Evolutionary conservation across 2,888 invertebrate genomes (phyloP).

Genomic region (Melieria omissa): DNA sequence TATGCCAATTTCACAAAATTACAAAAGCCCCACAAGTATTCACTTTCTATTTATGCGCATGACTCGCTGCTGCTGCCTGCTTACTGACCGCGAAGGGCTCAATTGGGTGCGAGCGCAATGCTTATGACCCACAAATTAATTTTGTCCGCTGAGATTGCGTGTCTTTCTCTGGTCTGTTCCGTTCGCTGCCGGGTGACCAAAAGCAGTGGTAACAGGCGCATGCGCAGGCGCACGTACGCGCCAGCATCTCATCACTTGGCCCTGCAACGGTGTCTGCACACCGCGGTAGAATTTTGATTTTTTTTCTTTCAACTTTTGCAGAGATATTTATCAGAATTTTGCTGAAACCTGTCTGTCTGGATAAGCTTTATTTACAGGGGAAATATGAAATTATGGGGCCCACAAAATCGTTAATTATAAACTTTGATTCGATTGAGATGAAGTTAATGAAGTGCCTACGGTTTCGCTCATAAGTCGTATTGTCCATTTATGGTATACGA

Average conservation of each 20-base stretch:
- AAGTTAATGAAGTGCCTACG: no score
- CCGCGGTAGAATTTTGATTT: no score
- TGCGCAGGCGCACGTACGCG: conserved; percentile 5
- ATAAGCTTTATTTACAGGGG: no score
- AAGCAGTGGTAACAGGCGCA: not conserved
- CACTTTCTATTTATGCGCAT: conserved; percentile 22
- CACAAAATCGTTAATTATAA: no score
- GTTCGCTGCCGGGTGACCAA: not conserved
- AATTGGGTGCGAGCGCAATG: conserved; percentile 1
- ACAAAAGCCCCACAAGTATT: conserved; percentile 2
- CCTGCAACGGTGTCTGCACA: no score
- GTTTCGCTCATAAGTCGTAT: no score
- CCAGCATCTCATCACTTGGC: not conserved
- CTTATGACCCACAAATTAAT: conserved; percentile 21
- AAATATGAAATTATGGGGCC: no score
- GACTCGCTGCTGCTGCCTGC: not conserved
- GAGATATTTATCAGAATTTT: no score
- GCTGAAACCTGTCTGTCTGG: no score
- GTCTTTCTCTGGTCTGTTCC: not conserved
- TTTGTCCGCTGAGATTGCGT: not conserved
- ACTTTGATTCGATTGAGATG: no score
- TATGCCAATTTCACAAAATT: conserved; percentile 1
- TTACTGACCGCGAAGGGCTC: not conserved
- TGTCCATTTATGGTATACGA: no score
- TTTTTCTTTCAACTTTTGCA: no score